phyloP scores from a whole-genome alignment of 2,113 vertebrate genomes.

The Coturnix japonica region DNA sequence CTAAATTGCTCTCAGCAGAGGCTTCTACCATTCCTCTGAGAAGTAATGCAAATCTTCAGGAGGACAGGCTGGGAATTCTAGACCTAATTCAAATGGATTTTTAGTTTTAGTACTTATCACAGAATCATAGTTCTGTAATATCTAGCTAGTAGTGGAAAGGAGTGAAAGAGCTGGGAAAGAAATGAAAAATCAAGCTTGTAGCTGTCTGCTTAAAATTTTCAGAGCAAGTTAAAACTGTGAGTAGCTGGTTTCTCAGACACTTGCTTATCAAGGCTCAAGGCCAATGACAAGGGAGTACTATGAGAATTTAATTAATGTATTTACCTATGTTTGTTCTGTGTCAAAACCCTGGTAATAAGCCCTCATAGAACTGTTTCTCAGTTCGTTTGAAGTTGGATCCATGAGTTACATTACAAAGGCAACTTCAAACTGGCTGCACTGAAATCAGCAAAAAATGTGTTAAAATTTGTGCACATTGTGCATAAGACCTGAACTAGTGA shows the following conservation, averaged over 20 bases:
- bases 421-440: neutral
- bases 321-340: neutral
- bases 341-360: neutral
- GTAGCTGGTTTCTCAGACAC: neutral
- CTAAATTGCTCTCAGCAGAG: neutral
- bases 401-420: neutral
- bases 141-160: neutral
- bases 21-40: neutral
- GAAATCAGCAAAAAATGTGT: neutral
- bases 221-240: neutral
- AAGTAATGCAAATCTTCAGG: neutral
- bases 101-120: neutral
- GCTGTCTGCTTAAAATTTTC: neutral
- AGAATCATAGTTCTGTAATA: neutral
- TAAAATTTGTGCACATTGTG: neutral
- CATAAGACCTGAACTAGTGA: neutral
- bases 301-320: neutral
- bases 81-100: neutral
- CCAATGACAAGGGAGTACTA: neutral
- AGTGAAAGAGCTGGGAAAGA: neutral
- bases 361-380: neutral
- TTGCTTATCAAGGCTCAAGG: neutral
- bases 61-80: neutral
- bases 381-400: neutral
- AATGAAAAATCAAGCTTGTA: neutral